Evolutionary conservation across 2,888 invertebrate species (phyloP), one percentile per base, ranked within the genome.

Genomic region (Pegoplata infirma): DNA sequence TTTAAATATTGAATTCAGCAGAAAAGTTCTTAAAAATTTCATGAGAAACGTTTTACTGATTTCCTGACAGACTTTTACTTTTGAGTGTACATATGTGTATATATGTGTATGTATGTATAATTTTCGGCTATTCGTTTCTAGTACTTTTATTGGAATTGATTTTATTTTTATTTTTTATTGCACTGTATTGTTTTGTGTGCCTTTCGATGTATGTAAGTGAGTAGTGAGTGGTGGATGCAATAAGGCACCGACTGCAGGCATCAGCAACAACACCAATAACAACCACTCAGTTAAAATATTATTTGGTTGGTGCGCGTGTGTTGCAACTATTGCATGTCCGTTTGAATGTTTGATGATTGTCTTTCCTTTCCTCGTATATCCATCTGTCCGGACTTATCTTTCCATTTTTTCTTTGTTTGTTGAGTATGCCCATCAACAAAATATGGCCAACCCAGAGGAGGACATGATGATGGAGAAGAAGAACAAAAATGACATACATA

Each of bases 291-390:
- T 36, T 75, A 61, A 68, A 75, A 68, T 75, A 74, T 59, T 59
- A 74, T 74, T 73, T 73, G 49, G 53, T 40, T 75, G 74, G 36
- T 76, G 66, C 58, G 66, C 66, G 71, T 66, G 71, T 72, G 72
- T 59, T 66, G 71, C 21, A 6, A 19, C 40, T 28, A 56, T 67
- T n/a, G 40, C 55, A 67, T 71, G 73, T 44, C 68, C 58, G 53
- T 58, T 55, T 44, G 63, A 32, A 32, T 14, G 40, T 68, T 21
- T 58, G 73, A 64, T 58, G 67, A 58, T 68, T 68, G 72, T 63
- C 58, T 51, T 68, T 47, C 56, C 58, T 69, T 69, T 69, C 69
- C 55, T 56, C 49, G 8, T 23, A 49, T 32, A 51, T 14, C 10
- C 28, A 32, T 25, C 21, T 49, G 73, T 16, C 36, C n/a, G 51